A percentile compares a stretch with the other conserved stretches of the same genome.
These are phyloP conservation scores for Rattus rattus DNA, from an alignment of 2,113 vertebrate species.

Conservation along the genomic window DNA sequence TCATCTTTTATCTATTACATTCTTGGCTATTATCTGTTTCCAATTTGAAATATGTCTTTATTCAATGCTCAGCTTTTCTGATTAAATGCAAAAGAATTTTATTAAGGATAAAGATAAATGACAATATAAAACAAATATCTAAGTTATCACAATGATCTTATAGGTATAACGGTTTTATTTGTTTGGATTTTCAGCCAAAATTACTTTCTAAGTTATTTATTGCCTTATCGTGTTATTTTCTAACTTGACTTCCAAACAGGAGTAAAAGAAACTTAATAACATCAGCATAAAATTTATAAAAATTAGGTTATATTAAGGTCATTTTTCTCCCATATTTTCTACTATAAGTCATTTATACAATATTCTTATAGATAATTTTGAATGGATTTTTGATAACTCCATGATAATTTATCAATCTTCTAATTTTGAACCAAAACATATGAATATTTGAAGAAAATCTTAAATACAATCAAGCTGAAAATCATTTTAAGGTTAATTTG, in stretches of 20 bases:
- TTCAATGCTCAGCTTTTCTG: not conserved
- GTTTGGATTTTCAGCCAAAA: not conserved
- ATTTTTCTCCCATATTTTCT: not conserved
- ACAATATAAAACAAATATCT: not conserved
- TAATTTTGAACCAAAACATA: not conserved
- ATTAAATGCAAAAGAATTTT: conserved; percentile 31
- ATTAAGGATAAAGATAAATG: not conserved
- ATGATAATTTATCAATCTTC: not conserved
- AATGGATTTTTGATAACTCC: not conserved
- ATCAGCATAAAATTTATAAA: not conserved
- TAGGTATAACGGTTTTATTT: not conserved
- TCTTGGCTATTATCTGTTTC: not conserved
- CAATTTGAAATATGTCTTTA: not conserved
- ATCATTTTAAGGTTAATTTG: not conserved
- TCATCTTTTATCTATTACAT: not conserved
- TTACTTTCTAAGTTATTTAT: not conserved
- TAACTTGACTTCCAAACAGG: not conserved
- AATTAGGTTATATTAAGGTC: not conserved
- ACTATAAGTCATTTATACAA: not conserved
- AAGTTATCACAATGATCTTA: not conserved
- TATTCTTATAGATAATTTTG: not conserved
- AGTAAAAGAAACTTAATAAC: conserved; percentile 14
- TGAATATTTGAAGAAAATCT: not conserved
- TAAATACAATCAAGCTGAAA: not conserved
- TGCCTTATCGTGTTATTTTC: not conserved